phyloP scores from a whole-genome alignment of 2,888 invertebrate species.

The Dasypolia templi region DNA sequence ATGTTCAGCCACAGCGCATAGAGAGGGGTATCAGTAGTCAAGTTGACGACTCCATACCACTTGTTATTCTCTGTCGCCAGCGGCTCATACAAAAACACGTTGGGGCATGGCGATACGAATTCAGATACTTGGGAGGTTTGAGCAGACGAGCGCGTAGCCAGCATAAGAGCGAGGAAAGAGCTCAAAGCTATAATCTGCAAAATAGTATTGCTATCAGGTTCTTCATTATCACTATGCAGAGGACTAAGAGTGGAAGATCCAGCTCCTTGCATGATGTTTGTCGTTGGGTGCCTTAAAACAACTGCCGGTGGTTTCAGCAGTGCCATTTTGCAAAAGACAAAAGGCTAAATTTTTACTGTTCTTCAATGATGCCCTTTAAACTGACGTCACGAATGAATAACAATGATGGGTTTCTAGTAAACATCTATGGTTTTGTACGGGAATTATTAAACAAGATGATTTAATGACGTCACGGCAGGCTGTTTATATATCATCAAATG shows the following conservation, averaged over 20 bases:
- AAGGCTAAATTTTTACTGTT: background rate
- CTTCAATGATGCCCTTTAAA: constrained; percentile 2
- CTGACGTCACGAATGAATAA: constrained; percentile 1
- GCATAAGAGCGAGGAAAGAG: constrained; percentile 67
- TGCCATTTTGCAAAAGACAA: background rate
- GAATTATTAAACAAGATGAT: background rate
- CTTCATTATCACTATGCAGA: constrained; percentile 12
- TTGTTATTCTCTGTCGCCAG: constrained; percentile 85
- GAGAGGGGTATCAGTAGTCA: constrained; percentile 88
- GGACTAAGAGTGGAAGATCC: no score
- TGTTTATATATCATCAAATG: background rate
- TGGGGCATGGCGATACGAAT: constrained; percentile 89
- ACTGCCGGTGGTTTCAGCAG: background rate
- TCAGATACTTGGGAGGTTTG: constrained; percentile 63
- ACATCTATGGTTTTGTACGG: background rate
- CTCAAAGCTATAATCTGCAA: constrained; percentile 54
- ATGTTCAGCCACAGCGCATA: constrained; percentile 90
- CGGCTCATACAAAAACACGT: constrained; percentile 89
- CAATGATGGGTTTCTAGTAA: constrained; percentile 5
- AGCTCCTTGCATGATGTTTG: background rate
- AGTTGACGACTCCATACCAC: constrained; percentile 90
- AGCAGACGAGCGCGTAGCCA: constrained; percentile 67
- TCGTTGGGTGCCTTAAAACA: background rate
- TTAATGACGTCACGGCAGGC: background rate
- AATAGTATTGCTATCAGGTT: background rate